Conservation (phyloP, 1,140 invertebrate genomes). For the Brachionus calyciflorus region DNA sequence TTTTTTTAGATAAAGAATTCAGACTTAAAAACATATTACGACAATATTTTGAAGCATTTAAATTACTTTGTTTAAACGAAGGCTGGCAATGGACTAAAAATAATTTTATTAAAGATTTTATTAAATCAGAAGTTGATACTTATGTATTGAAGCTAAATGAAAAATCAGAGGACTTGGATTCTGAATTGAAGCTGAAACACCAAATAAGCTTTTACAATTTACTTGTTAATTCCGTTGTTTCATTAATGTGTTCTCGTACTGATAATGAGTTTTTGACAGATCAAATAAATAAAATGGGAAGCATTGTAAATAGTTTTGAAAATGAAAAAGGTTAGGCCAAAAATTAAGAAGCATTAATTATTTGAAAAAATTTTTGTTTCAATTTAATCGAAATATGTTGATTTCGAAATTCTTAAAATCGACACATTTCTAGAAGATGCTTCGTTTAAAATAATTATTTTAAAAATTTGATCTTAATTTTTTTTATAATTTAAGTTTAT, state of each 20-base stretch:
- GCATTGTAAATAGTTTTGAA: too few species aligned
- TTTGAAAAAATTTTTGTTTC: too few species aligned
- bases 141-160: not conserved
- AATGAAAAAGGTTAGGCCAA: too few species aligned
- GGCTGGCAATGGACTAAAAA: conserved; percentile 13
- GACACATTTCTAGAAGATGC: too few species aligned
- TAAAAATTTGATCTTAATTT: not conserved
- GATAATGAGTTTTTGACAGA: too few species aligned
- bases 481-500: not conserved
- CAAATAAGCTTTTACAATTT: not conserved
- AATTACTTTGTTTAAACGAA: conserved; percentile 17
- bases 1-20: conserved; percentile 3
- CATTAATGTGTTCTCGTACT: too few species aligned
- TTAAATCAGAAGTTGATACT: not conserved
- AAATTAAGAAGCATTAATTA: too few species aligned
- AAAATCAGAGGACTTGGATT: not conserved
- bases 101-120: conserved; percentile 3
- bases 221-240: too few species aligned
- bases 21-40: not conserved
- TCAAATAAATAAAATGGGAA: too few species aligned
- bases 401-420: too few species aligned
- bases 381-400: too few species aligned
- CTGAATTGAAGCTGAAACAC: not conserved
- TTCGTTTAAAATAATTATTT: too few species aligned
- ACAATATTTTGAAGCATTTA: conserved; percentile 11